A percentile compares a stretch with the other conserved stretches of the same genome.
Conservation (phyloP, 1,140 invertebrate genomes). For the Drosophila burlai region DNA sequence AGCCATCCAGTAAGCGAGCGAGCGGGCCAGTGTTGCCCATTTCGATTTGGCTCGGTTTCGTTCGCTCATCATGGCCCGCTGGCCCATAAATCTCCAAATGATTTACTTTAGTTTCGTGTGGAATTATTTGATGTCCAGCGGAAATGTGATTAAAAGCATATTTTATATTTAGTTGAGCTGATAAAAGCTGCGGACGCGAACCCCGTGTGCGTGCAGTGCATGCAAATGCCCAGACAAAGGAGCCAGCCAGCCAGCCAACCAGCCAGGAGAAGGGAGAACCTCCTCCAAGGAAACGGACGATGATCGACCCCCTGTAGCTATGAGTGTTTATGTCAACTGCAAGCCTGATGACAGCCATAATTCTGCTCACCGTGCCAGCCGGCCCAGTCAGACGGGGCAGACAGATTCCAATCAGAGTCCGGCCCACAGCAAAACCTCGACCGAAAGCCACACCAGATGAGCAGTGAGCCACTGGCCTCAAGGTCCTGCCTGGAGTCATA, state of each 20-base stretch:
- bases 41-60: constrained; percentile 39
- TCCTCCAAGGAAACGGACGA: constrained; percentile 41
- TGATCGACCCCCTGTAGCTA: constrained; percentile 72
- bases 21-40: constrained; percentile 9
- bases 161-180: constrained; percentile 71
- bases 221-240: constrained; percentile 50
- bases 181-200: constrained; percentile 39
- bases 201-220: constrained; percentile 41
- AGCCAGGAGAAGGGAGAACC: constrained; percentile 10
- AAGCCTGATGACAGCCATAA: constrained; percentile 78
- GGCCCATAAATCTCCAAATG: constrained; percentile 84
- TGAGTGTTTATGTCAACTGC: constrained; percentile 82
- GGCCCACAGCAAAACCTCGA: constrained; percentile 25
- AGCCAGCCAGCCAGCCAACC: constrained; percentile 12
- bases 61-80: constrained; percentile 64
- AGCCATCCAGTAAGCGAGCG: background rate
- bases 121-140: constrained; percentile 79
- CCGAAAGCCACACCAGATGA: constrained; percentile 48
- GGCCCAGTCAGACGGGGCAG: background rate
- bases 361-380: constrained; percentile 53
- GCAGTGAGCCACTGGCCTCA: constrained; percentile 35
- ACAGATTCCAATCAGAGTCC: constrained; percentile 42
- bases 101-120: constrained; percentile 85
- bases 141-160: constrained; percentile 83
- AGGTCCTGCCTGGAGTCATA: constrained; percentile 42